A percentile compares a stretch with the other conserved stretches of the same genome.
Evolutionary conservation across 2,797 vertebrate species (phyloP).

Genomic region (Cossypha polioptera): DNA sequence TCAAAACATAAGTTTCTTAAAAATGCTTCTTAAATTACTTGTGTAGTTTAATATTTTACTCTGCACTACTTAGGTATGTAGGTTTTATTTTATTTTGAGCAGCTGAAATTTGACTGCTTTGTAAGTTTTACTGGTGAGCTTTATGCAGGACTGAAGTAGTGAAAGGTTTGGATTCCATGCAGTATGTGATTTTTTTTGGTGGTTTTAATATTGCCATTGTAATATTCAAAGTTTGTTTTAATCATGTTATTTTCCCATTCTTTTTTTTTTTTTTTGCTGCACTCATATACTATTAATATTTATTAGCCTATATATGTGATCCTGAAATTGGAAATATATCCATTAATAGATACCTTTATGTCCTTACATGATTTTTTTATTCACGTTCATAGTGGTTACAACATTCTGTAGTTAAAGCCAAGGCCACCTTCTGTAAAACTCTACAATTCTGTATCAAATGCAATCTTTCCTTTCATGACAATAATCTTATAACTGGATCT

Average conservation of each 20-base stretch:
- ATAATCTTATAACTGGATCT: not conserved
- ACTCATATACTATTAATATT: not conserved
- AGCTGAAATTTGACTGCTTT: not conserved
- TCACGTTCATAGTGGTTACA: not conserved
- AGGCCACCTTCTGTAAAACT: not conserved
- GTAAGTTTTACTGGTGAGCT: not conserved
- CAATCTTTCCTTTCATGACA: not conserved
- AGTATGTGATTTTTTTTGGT: not conserved
- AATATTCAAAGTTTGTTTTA: not conserved
- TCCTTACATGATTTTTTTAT: not conserved
- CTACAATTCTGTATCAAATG: not conserved
- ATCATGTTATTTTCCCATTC: not conserved
- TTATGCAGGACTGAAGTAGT: not conserved
- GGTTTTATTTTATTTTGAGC: not conserved
- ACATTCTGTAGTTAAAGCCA: not conserved
- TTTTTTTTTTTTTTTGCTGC: not conserved
- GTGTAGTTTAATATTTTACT: not conserved
- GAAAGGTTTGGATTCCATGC: not conserved
- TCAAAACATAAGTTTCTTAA: not conserved
- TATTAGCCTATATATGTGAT: not conserved
- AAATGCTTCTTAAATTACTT: not conserved
- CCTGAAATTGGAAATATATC: not conserved
- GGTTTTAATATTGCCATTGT: not conserved
- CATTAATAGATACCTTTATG: not conserved
- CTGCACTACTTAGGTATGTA: not conserved